Conservation (phyloP, 2,888 invertebrate species). For the Sialis lutaria region DNA sequence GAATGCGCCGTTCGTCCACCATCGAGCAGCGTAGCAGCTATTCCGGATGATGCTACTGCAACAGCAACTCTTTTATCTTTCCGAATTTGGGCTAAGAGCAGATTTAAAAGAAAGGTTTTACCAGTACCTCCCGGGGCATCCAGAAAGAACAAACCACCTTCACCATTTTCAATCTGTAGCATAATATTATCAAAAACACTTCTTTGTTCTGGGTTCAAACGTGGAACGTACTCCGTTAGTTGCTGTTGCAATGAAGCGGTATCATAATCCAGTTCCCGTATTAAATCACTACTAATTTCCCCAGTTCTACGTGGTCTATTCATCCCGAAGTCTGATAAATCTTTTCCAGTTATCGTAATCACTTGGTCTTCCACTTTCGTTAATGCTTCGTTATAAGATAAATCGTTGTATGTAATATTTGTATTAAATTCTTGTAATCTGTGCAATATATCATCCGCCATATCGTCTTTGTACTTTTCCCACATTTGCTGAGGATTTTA, state of each 20-base stretch:
- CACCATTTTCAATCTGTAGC: not conserved
- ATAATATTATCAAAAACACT: not conserved
- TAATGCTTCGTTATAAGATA: constrained; percentile 3
- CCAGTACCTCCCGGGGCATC: constrained; percentile 6
- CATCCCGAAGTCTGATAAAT: not conserved
- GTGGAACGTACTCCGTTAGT: not conserved
- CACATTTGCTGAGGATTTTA: constrained; percentile 11
- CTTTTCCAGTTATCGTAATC: not conserved
- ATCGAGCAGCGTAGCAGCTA: constrained; percentile 3
- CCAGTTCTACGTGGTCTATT: not conserved
- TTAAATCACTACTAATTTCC: not conserved
- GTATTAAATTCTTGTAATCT: not conserved
- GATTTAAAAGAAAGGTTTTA: constrained; percentile 7
- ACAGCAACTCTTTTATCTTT: constrained; percentile 4
- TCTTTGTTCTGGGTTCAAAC: not conserved
- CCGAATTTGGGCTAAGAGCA: constrained; percentile 1
- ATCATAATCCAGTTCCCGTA: not conserved
- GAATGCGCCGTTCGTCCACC: constrained; percentile 3
- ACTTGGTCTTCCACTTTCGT: not conserved
- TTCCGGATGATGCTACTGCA: constrained; percentile 6
- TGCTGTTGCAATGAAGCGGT: not conserved
- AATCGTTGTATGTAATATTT: constrained; percentile 2
- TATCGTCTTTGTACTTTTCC: constrained; percentile 9
- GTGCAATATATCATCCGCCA: constrained; percentile 7
- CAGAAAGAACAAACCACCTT: constrained; percentile 5